These are phyloP conservation scores for Ahaetulla prasina DNA, from an alignment of 2,113 vertebrate genomes.

Conservation along the genomic window DNA sequence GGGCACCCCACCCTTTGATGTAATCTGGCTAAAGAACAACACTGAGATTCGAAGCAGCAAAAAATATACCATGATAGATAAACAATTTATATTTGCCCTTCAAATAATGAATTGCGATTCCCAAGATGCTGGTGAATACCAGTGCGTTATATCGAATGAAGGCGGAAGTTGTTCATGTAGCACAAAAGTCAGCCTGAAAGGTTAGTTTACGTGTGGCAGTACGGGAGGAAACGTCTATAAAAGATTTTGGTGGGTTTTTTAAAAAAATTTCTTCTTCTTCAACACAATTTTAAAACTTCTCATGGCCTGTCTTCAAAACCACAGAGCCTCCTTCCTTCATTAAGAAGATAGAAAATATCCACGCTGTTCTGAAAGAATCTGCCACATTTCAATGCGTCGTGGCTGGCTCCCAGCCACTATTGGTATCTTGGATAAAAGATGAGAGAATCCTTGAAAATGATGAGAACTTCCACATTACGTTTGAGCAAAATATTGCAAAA, in stretches of 20 bases:
- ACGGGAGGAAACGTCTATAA: background rate
- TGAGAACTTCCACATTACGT: conserved; percentile 78
- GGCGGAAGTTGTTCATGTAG: conserved; percentile 87
- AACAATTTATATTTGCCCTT: conserved; percentile 75
- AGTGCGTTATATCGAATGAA: conserved; percentile 87
- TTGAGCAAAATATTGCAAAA: conserved; percentile 78
- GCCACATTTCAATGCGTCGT: conserved; percentile 80
- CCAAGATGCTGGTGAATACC: conserved; percentile 91
- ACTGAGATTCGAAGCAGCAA: conserved; percentile 89
- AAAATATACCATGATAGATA: conserved; percentile 80
- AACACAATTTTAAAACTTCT: conserved; percentile 27
- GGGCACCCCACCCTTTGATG: conserved; percentile 87
- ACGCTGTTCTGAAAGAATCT: conserved; percentile 79
- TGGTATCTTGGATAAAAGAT: conserved; percentile 92
- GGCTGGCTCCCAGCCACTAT: conserved; percentile 82
- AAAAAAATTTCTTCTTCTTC: background rate
- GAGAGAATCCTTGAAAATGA: conserved; percentile 88
- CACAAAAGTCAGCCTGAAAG: conserved; percentile 86
- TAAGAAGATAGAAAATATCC: conserved; percentile 83
- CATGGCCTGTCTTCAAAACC: conserved; percentile 49
- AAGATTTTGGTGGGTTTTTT: background rate
- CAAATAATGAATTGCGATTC: conserved; percentile 83
- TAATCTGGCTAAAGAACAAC: conserved; percentile 90
- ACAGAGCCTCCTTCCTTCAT: conserved; percentile 87
- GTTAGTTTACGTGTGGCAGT: conserved; percentile 68